Conservation (phyloP, 2,113 vertebrate species). For the Pimephales promelas region DNA sequence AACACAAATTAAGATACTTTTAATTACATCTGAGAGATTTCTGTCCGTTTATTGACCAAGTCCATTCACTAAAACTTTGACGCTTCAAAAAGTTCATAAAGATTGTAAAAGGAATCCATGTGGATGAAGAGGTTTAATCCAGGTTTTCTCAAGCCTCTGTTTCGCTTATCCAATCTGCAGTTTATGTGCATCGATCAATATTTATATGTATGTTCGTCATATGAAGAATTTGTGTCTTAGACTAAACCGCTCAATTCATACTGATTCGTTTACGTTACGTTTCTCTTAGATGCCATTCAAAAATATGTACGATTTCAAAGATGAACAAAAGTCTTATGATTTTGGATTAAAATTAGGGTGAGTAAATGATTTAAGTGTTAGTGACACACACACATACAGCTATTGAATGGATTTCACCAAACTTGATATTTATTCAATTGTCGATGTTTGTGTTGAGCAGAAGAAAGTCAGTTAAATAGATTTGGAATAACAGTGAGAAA, state of each 20-base stretch:
- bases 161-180: not conserved
- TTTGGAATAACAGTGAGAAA: not conserved
- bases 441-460: not conserved
- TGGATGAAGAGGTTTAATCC: no score
- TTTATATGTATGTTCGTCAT: not conserved
- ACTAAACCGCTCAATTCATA: not conserved
- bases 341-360: no score
- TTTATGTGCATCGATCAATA: not conserved
- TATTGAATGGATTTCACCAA: no score
- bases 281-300: no score
- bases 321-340: not conserved
- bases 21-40: not conserved
- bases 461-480: not conserved
- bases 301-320: not conserved
- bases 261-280: not conserved
- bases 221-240: not conserved
- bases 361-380: not conserved
- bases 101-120: not conserved
- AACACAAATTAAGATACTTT: not conserved
- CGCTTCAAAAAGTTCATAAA: not conserved
- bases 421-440: not conserved
- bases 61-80: not conserved
- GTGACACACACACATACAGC: not conserved
- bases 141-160: not conserved
- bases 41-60: not conserved